Base-by-base conservation (phyloP, 2,113 vertebrate genomes). In the Cavia aperea region DNA sequence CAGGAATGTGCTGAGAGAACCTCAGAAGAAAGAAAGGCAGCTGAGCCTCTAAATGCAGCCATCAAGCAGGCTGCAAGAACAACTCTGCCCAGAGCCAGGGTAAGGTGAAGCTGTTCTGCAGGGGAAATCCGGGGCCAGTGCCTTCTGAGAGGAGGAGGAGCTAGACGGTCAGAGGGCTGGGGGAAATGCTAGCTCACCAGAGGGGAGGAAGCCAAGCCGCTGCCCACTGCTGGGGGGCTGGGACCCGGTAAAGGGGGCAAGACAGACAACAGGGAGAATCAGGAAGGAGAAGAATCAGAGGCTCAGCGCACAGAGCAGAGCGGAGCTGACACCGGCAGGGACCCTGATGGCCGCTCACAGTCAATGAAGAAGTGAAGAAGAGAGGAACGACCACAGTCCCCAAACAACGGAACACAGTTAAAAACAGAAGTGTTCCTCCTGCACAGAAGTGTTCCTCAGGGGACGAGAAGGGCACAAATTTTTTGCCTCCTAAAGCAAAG, bases 351-450 rank as follows among this genome's bases (percentile, higher is more conserved):
- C 85, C 14, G 54, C 23, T 87, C 77, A 83, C 65, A 62, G 65
- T 70, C 43, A 94, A 70, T 1, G 1, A 73, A 91, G 62, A 21
- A 65, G 56, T 0, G 0, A 39, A 56, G 79, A 85, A 77, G 72
- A 77, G 89, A 81, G 56, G 82, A 72, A 90, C 88, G 85, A 79
- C 84, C 85, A 31, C 84, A 63, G 77, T 87, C 51, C 82, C 5
- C 31, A 93, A 72, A 86, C 72, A 68, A 31, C 33, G 49, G 83
- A 70, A 75, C 58, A 81, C 26, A 15, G 54, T 29, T 81, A 36
- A 43, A 39, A 83, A 72, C 92, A 84, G 72, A 46, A 51, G 23
- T 65, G 36, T 81, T 93, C 60, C 79, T 66, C 49, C 24, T 26
- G 11, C 9, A 5, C 5, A 24, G 39, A 39, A 39, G 39, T 39